A percentile compares a stretch with the other conserved stretches of the same genome.
Conservation (phyloP, 2,797 vertebrate genomes). For the Holocentrus rufus region DNA sequence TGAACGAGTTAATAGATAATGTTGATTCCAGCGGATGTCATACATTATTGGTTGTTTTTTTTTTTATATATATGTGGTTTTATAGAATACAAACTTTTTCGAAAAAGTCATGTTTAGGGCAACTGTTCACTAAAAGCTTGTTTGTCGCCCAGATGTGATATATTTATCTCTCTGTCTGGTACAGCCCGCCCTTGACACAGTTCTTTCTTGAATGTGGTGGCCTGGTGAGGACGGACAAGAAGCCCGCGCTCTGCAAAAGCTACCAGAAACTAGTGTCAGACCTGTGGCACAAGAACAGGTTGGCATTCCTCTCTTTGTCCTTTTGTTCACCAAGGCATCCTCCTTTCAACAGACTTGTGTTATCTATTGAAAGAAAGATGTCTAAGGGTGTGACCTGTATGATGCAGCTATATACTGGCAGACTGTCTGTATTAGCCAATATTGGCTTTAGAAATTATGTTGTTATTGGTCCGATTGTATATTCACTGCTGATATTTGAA, state of each 20-base stretch:
- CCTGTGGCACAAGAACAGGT: constrained; percentile 99
- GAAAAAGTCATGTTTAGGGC: background rate
- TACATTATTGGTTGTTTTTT: no score
- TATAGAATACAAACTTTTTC: constrained; percentile 6
- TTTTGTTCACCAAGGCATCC: background rate
- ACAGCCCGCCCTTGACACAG: constrained; percentile 93
- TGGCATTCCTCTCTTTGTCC: constrained; percentile 1
- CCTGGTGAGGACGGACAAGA: constrained; percentile 96
- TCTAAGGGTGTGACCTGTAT: background rate
- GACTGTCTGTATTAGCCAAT: no score
- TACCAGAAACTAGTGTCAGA: constrained; percentile 98
- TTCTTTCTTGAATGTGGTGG: constrained; percentile 97
- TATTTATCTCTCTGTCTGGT: constrained; percentile 13
- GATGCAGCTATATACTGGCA: no score
- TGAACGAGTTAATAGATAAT: no score
- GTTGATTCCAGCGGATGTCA: no score
- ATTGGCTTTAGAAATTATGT: no score
- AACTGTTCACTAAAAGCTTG: constrained; percentile 2
- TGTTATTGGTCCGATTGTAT: no score
- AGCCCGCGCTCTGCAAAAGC: constrained; percentile 97
- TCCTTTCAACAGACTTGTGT: background rate
- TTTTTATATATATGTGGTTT: background rate
- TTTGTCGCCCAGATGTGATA: constrained; percentile 15
- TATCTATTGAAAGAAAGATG: no score
- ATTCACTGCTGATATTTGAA: no score